Base-by-base conservation (phyloP, 2,888 invertebrate species). In the Auanema sp. region DNA sequence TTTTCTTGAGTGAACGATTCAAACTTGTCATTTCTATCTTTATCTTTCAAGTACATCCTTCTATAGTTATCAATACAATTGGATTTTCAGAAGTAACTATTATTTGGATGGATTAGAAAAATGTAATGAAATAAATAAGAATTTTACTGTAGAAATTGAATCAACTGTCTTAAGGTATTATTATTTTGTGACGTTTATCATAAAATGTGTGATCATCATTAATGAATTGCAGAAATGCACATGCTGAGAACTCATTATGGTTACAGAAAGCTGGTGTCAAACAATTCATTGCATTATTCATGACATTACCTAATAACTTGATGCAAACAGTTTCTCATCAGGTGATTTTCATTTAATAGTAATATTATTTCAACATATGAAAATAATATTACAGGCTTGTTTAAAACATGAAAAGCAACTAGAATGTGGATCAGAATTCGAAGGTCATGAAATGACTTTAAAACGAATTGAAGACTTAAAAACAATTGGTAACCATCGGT, bases 401-500 rank as follows among this genome's bases (percentile, higher is more conserved):
- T 64, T 65, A 14, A 72, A 72, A 54, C 75, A 72, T 58, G 75
- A 75, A 42, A 66, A 72, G 57, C 75, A 75, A 58, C 58, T 75
- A 4, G 65, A 72, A 51, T 75, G 75, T 55, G 75, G 72, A 11
- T 18, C 60, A 12, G 65, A 69, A 4, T 72, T 64, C 52, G 75
- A 75, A 54, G 75, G 75, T 33, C 62, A 57, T 16, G 65, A 65
- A 21, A 63, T 64, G 42, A 75, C 72, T 18, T 58, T 56, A 14
- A 58, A 66, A 16, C 43, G 71, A 49, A 65, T 75, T 18, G 57
- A n/a, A 6, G 70, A 75, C 44, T 55, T 75, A 44, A 69, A 66
- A 59, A 53, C 64, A 16, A 72, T 72, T 47, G 75, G 72, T 12
- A 60, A 60, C 44, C 60, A 60, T 43, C 49, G 49, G 59, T 59